These are phyloP conservation scores for Gortyna flavago DNA, from an alignment of 2,888 invertebrate genomes.

Conservation along the genomic window DNA sequence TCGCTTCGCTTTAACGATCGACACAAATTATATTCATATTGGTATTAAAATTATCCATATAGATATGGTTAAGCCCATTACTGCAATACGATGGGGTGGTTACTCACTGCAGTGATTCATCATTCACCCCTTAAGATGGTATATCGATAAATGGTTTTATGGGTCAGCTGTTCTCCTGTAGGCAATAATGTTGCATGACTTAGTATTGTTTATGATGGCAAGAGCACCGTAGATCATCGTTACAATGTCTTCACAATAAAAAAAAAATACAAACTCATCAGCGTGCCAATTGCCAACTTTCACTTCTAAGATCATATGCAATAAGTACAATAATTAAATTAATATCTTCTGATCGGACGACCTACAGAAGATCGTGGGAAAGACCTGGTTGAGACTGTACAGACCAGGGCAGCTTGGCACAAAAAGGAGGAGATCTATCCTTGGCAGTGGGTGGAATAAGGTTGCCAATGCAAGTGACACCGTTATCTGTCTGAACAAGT, in stretches of 20 bases:
- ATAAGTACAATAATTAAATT: not conserved
- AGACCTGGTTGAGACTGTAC: not conserved
- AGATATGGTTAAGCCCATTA: slow-evolving; percentile 23
- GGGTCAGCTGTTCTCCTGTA: slow-evolving; percentile 54
- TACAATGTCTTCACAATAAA: not conserved
- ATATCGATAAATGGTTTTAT: slow-evolving; percentile 55
- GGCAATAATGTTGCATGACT: slow-evolving; percentile 30
- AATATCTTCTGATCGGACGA: not conserved
- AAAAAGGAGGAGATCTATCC: not conserved
- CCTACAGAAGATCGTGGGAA: not conserved
- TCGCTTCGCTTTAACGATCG: not conserved
- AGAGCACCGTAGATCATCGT: not conserved
- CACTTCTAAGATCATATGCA: not conserved
- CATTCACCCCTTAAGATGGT: slow-evolving; percentile 63
- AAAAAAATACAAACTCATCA: not conserved
- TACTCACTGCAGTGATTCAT: slow-evolving; percentile 63
- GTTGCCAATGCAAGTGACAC: not conserved
- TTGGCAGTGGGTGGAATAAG: not conserved
- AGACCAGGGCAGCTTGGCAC: not conserved
- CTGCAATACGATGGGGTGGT: slow-evolving; percentile 40
- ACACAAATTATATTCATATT: slow-evolving; percentile 8
- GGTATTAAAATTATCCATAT: slow-evolving; percentile 16
- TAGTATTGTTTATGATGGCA: slow-evolving; percentile 7
- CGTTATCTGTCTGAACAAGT: not conserved
- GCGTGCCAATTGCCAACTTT: not conserved